Conservation (phyloP, 2,113 vertebrate genomes). For the Nannobrachium achirus region DNA sequence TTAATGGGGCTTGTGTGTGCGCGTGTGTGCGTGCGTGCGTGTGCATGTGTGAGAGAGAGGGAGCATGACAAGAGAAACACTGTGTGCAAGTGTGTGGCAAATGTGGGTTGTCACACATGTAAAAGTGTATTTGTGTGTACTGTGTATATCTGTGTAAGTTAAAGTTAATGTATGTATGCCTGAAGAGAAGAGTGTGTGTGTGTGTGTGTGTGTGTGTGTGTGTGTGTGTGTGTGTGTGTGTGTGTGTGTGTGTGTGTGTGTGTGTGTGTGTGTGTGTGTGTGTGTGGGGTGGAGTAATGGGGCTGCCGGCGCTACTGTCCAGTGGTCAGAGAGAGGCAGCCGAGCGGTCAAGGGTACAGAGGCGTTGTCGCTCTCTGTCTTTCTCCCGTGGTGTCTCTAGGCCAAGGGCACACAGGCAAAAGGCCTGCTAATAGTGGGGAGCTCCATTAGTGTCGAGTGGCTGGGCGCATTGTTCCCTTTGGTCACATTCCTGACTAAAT, state of each 20-base stretch:
- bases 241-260: no score
- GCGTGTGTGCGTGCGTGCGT: neutral
- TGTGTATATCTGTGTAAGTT: no score
- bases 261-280: no score
- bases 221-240: no score
- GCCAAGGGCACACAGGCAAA: slow-evolving; percentile 65
- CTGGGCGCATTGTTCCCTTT: slow-evolving; percentile 76
- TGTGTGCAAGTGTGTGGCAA: no score
- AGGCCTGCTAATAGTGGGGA: slow-evolving; percentile 61
- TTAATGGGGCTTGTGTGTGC: slow-evolving; percentile 32
- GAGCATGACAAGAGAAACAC: neutral
- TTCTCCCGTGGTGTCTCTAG: slow-evolving; percentile 26
- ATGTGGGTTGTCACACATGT: neutral
- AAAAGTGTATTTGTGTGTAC: no score
- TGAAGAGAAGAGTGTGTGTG: no score
- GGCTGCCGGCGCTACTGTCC: slow-evolving; percentile 9
- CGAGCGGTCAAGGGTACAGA: slow-evolving; percentile 44
- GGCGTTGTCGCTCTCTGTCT: slow-evolving; percentile 36
- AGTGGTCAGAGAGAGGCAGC: slow-evolving; percentile 36
- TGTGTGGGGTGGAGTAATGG: neutral
- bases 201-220: no score
- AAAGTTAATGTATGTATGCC: no score
- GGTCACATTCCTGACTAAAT: slow-evolving; percentile 76
- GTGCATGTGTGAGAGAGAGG: neutral
- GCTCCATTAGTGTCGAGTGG: slow-evolving; percentile 74